phyloP scores from a whole-genome alignment of 2,797 vertebrate species.

The Etheostoma perlongum region DNA sequence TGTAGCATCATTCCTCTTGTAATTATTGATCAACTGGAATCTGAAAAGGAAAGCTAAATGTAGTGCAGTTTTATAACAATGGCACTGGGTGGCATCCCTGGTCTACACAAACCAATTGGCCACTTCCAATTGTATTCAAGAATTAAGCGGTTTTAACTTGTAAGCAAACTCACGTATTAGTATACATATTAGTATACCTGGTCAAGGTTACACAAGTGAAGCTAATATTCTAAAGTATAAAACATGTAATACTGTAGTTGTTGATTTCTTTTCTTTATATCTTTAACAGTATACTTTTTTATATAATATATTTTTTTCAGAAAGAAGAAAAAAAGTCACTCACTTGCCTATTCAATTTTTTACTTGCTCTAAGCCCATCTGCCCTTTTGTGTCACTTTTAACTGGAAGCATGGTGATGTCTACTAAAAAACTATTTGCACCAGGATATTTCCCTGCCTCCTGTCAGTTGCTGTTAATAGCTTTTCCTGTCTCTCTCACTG shows the following conservation, averaged over 20 bases:
- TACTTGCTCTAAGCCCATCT: not conserved
- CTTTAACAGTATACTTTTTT: not conserved
- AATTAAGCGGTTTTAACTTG: not conserved
- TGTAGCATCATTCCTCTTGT: not conserved
- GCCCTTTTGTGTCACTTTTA: not conserved
- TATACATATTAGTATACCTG: not conserved
- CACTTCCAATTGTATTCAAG: not conserved
- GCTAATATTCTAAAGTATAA: not conserved
- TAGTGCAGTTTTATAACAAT: slow-evolving; percentile 1
- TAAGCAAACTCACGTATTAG: slow-evolving; percentile 17
- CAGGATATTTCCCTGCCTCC: not conserved
- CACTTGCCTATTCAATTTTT: not conserved
- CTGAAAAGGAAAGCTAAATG: not conserved
- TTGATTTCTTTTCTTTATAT: not conserved
- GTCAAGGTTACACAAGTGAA: slow-evolving; percentile 17
- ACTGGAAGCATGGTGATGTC: not conserved
- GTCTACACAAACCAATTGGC: slow-evolving; percentile 1
- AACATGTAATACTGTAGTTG: not conserved
- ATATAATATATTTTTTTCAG: no score
- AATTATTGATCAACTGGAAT: not conserved
- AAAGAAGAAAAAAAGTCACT: not conserved
- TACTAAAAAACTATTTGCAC: not conserved
- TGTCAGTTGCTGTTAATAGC: not conserved
- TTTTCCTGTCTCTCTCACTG: not conserved
- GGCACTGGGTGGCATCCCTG: slow-evolving; percentile 34